These are phyloP conservation scores for Peromyscus aztecus DNA, from an alignment of 2,797 vertebrate genomes.

Conservation along the genomic window DNA sequence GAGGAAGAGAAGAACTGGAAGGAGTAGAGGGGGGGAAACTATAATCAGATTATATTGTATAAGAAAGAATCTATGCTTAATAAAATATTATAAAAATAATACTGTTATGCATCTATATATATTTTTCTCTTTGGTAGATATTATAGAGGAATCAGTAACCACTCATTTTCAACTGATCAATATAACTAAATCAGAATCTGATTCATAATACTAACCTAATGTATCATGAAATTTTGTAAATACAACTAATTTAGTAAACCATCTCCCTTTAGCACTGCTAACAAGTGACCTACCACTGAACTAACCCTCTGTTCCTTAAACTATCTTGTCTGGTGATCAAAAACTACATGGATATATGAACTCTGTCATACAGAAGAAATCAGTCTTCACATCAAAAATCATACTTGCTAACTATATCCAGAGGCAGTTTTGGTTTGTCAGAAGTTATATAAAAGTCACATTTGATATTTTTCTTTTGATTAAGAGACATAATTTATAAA, in stretches of 20 bases:
- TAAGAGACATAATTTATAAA: background rate
- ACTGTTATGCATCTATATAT: background rate
- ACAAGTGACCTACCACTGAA: background rate
- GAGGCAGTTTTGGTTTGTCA: background rate
- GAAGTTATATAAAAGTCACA: background rate
- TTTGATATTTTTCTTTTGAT: background rate
- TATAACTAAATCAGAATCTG: background rate
- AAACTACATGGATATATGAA: background rate
- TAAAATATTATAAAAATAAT: background rate
- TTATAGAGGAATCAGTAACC: background rate
- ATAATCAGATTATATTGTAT: background rate
- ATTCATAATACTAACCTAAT: background rate
- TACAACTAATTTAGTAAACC: background rate
- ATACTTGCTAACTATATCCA: background rate
- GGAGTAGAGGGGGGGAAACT: background rate
- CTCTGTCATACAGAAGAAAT: background rate
- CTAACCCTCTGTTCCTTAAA: background rate
- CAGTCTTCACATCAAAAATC: background rate
- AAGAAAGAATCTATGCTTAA: background rate
- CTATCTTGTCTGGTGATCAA: background rate
- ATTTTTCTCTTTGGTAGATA: background rate
- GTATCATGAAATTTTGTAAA: background rate
- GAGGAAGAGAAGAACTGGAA: background rate
- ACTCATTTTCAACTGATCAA: background rate
- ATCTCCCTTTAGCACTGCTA: background rate